Percentiles rank a stretch among this genome's conserved stretches.
Conservation (phyloP, 2,797 vertebrate species). For the Thamnophis elegans region DNA sequence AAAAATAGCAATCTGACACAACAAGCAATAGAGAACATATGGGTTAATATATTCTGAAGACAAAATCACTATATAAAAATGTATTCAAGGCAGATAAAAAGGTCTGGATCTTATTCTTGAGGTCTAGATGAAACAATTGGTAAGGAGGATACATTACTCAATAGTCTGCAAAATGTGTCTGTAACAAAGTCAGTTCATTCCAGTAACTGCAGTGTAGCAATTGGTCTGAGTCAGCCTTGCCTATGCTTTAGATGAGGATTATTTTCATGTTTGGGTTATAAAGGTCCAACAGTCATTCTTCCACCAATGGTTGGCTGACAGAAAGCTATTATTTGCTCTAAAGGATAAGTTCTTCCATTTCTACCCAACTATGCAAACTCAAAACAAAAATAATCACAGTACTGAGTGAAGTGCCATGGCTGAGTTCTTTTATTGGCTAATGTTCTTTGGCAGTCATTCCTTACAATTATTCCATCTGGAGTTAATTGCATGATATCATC, state of each 20-base stretch:
- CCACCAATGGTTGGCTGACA: background rate
- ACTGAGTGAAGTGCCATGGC: slow-evolving; percentile 63
- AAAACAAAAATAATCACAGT: slow-evolving; percentile 74
- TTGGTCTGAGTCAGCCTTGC: background rate
- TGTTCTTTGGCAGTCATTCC: slow-evolving; percentile 71
- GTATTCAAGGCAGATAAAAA: background rate
- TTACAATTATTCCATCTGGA: slow-evolving; percentile 76
- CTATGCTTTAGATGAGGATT: background rate
- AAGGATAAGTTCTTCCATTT: slow-evolving; percentile 44
- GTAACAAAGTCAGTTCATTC: background rate
- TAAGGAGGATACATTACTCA: background rate
- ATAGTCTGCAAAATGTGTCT: background rate
- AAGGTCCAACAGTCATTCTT: background rate
- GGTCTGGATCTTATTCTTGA: background rate
- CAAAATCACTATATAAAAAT: background rate
- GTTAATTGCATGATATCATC: slow-evolving; percentile 80
- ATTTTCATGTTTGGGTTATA: background rate
- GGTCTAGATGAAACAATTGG: background rate
- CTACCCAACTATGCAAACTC: slow-evolving; percentile 53
- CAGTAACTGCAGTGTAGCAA: background rate
- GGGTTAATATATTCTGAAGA: background rate
- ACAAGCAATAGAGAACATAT: too few relatives aligned
- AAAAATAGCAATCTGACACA: background rate
- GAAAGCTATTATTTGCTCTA: background rate
- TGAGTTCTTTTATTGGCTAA: slow-evolving; percentile 65